Conservation (phyloP, 2,797 vertebrate species). For the Lophius americanus region DNA sequence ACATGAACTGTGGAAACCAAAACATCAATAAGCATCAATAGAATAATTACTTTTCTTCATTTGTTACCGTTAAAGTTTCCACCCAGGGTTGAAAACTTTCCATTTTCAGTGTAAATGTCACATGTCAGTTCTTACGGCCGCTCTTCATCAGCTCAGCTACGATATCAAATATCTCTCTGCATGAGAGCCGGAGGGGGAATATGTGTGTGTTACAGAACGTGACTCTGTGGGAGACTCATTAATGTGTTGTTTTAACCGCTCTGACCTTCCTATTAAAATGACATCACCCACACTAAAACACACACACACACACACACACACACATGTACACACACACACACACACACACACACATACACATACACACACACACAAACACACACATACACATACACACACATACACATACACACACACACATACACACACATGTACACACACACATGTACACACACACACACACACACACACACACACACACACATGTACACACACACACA, state of each 20-base stretch:
- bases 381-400: constrained; percentile 2
- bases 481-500: neutral
- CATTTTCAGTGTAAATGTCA: neutral
- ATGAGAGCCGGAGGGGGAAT: neutral
- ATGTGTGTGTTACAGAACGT: constrained; percentile 36
- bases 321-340: neutral
- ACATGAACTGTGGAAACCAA: no score
- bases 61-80: neutral
- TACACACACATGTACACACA: no score
- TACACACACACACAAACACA: neutral
- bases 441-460: neutral
- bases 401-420: neutral
- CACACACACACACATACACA: neutral
- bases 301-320: neutral
- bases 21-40: no score
- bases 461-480: constrained; percentile 16
- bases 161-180: constrained; percentile 18
- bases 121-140: constrained; percentile 11
- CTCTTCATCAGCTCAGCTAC: constrained; percentile 10
- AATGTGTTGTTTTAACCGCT: constrained; percentile 46
- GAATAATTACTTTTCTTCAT: no score
- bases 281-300: constrained; percentile 30
- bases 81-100: constrained; percentile 4
- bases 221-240: constrained; percentile 21
- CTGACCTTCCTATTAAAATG: constrained; percentile 42